phyloP scores from a whole-genome alignment of 2,888 invertebrate genomes.

The Calameuta filiformis region DNA sequence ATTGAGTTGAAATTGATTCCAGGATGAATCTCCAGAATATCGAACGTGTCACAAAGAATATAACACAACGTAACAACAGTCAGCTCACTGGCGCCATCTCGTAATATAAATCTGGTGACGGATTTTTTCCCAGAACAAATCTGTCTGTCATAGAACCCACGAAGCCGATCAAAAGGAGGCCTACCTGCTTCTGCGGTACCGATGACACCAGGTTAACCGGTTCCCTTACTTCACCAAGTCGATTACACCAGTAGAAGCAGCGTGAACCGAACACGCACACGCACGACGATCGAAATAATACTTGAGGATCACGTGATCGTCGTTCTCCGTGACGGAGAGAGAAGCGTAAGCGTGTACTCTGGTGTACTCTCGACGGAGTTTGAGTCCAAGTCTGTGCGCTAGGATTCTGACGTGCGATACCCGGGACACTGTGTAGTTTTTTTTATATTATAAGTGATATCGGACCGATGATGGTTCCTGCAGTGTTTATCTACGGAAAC shows the following conservation, averaged over 20 bases:
- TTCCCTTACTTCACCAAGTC: neutral
- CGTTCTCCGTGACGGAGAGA: slow-evolving; percentile 3
- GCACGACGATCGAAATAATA: slow-evolving; percentile 20
- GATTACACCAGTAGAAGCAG: neutral
- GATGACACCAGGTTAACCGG: slow-evolving; percentile 2
- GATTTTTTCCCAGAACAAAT: neutral
- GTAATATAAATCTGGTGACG: neutral
- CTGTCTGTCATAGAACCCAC: neutral
- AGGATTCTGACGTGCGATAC: neutral
- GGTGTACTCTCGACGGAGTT: neutral
- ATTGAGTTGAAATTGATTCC: neutral
- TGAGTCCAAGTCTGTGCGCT: neutral
- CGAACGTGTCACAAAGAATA: neutral
- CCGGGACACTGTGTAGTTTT: neutral
- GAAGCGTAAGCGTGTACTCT: neutral
- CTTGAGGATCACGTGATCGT: slow-evolving; percentile 3
- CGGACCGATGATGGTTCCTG: slow-evolving; percentile 3
- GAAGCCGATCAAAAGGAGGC: neutral
- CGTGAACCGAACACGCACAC: slow-evolving; percentile 5
- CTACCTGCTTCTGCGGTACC: neutral
- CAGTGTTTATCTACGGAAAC: neutral
- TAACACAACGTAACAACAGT: neutral
- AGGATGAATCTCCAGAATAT: neutral
- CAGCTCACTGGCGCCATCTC: neutral
- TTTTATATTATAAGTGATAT: neutral